Base-by-base conservation (phyloP, 2,113 vertebrate species). In the Callithrix jacchus region DNA sequence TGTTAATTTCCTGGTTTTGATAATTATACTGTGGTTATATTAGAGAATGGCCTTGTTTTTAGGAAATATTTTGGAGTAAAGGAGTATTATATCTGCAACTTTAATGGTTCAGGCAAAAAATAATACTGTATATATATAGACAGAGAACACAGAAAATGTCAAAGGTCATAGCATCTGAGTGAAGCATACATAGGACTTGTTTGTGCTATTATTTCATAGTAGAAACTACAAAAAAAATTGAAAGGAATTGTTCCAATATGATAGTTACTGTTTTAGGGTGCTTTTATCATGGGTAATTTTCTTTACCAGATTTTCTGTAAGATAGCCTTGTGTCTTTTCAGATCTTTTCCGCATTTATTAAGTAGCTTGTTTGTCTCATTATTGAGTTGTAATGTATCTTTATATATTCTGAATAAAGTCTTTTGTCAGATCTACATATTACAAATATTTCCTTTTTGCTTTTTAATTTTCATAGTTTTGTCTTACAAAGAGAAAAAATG, bases 1-100 rank as follows among this genome's bases (percentile, higher is more conserved):
- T 82, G 14, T 94, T 94, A 71, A 58, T 91, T 91, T 92, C 30
- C 56, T 64, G 47, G n/a, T 70, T 97, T 97, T 95, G 71, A 47
- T 89, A 3, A n/a, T 82, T 91, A 87, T 45, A 66, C 10, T 73
- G 27, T 77, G 37, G 13, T 84, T 89, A 49, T 74, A 30, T 68
- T 61, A 80, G 42, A 73, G 40, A 82, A 42, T 87, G 54, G 30
- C 61, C 35, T 93, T 61, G n/a, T 88, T 94, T 27, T 87, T 74
- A 56, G 80, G 56, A 81, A 96, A 42, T 90, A 73, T 68, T 73
- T 95, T 81, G 71, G 61, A 45, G 30, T 87, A 89, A 81, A 94
- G 11, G 21, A 37, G 30, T 90, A 82, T 89, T 54, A 45, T 89
- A n/a, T 89, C 49, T 87, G 30, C 4, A 49, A 96, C 3, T 80